Evolutionary conservation across 1,140 invertebrate genomes (phyloP), one percentile per base, ranked within the genome.

Genomic region (Periplaneta americana): DNA sequence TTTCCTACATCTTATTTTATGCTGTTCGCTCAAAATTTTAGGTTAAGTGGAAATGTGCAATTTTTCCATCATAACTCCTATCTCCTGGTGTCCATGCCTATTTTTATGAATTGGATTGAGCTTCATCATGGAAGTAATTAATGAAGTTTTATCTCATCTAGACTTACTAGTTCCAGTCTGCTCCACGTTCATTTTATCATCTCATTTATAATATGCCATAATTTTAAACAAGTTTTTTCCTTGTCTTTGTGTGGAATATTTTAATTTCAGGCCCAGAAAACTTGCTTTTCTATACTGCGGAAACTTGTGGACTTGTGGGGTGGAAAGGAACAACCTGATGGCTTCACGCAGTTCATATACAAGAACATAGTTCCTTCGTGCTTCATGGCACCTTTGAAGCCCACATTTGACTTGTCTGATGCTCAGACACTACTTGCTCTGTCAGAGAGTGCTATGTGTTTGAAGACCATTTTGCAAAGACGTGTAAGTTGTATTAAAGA

Each of bases 361-460:
- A 87, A 90, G 81, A 86, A 88, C 82, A 90, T 92, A 79, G 87
- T 92, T 36, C 90, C 91, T 75, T 90, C 91, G 4, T 92, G 91
- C 85, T 91, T 92, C 82, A 80, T 91, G 82, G 90, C 89, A 34
- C 91, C 91, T 6, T 81, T 91, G 80, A 90, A 90, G 85, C 86
- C 88, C n/a, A 88, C 87, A 10, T 92, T 92, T 87, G 90, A 92
- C 84, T 84, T 92, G 10, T 86, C 85, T 75, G 91, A 92, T 87
- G 91, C 88, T 37, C 91, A 92, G 84, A 91, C 90, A 13, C 84
- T 89, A 33, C 82, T 89, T 84, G 89, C 88, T 39, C 84, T 91
- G 33, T 87, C 86, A 78, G 90, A 91, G 85, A 87, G 85, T 83
- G 87, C 88, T 34, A 82, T 84, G 13, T 90, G 89, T 85, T 84